These are phyloP conservation scores for Ophion obscuratus DNA, from an alignment of 2,888 invertebrate genomes.

Conservation along the genomic window DNA sequence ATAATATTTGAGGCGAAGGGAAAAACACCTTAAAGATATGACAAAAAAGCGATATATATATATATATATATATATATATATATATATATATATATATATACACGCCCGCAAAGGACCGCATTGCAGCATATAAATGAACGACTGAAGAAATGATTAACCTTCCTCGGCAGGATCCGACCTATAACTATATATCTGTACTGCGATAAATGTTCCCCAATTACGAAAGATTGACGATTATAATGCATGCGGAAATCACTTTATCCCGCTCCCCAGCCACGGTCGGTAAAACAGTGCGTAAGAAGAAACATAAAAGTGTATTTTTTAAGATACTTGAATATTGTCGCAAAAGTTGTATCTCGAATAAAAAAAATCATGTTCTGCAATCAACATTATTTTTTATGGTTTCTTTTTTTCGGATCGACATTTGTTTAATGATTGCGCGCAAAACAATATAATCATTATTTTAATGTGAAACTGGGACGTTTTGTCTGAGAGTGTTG, in stretches of 20 bases:
- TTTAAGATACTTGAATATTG: constrained; percentile 38
- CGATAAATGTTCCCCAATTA: constrained; percentile 16
- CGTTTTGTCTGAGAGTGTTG: background rate
- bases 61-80: background rate
- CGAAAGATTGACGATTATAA: background rate
- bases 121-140: constrained; percentile 10
- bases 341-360: constrained; percentile 28
- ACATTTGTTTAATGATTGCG: background rate
- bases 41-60: background rate
- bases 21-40: constrained; percentile 36
- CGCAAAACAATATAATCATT: background rate
- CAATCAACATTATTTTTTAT: background rate
- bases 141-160: constrained; percentile 10
- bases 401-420: background rate
- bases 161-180: constrained; percentile 29
- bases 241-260: background rate
- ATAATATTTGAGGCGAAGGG: constrained; percentile 39
- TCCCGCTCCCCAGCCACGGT: constrained; percentile 9
- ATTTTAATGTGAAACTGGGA: background rate
- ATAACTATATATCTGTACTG: constrained; percentile 13
- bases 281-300: constrained; percentile 26
- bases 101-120: constrained; percentile 12
- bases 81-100: background rate
- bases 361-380: constrained; percentile 24
- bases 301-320: constrained; percentile 30